Evolutionary conservation across 2,113 vertebrate species (phyloP), one percentile per base, ranked within the genome.

Genomic region (Platichthys stellatus): DNA sequence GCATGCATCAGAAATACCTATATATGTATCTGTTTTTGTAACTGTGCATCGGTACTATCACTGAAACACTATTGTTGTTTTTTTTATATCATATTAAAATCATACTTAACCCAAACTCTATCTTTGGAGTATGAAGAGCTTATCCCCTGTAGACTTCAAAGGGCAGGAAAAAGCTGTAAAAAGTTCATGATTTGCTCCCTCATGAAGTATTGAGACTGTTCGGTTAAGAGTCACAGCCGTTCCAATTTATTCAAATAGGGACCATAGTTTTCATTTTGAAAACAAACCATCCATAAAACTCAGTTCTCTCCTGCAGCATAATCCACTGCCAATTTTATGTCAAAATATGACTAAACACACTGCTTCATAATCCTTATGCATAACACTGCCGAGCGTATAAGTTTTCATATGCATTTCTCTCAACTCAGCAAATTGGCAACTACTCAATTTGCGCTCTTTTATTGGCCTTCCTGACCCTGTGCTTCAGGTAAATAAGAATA

Each of bases 311-410:
- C 67, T 63, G 38, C 49, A 49, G 38, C 24, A 53, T 54, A 54
- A 60, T 61, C 69, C 54, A 40, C n/a, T 24, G 63, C 45, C 38
- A 28, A 72, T 71, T 49, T 70, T 56, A 61, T 74, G 62, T 18
- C 26, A 38, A 63, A 76, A 26, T 11, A 65, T 69, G 24, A 64
- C 3, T 0, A 43, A 68, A 23, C 63, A 58, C 26, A 20, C 8
- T 21, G 20, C 49, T 35, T 60, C 20, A 49, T 43, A 10, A 49
- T 54, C 20, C 20, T 43, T 0, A 43, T 49, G 45, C 57, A 76
- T 17, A 51, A 17, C 11, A 21, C 13, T 38, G 24, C 45, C 2
- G 6, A 62, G 21, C 56, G 69, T 26, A 24, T 10, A 40, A 51
- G 57, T 64, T 43, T 60, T 23, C 21, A 2, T 3, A 11, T 62